Base-by-base conservation (phyloP, 2,888 invertebrate species). In the Drosophila acutilabella region DNA sequence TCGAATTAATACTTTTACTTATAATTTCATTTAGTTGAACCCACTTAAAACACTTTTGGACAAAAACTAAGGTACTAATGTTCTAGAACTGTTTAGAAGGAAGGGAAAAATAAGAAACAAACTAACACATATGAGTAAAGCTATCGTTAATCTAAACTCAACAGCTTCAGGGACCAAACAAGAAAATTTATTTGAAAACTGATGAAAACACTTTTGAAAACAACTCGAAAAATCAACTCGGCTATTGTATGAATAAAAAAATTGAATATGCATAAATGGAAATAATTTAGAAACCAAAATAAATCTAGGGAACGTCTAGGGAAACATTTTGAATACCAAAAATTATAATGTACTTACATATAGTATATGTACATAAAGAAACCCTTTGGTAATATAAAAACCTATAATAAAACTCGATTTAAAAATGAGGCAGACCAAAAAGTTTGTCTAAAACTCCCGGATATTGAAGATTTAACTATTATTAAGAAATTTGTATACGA, bases 121-220 rank as follows among this genome's bases (percentile, higher is more conserved):
- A 80, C 79, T 80, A 73, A 41, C 56, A 73, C 56, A 59, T 70
- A 66, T 67, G 75, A 81, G 77, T 78, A 86, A 80, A 79, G 73
- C 73, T 79, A 77, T 80, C 81, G 71, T 81, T 79, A 74, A 88
- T 81, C 80, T 81, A 81, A 87, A 87, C 89, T 85, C 88, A 89
- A 81, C 89, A 89, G 89, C 88, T 91, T 91, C 91, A 91, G 91
- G 91, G 91, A 91, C 91, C 91, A 91, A 90, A 83, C 59, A 74
- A 71, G 65, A 71, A 72, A 65, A 73, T 67, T 68, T 62, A 69
- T 72, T 62, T 23, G 64, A 70, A 48, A 53, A 81, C 75, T 71
- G 67, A 66, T 67, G 11, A 30, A 26, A 47, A 64, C 70, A 57
- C 42, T 47, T 61, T 76, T 57, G 48, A 42, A 50, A 77, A 67